Evolutionary conservation across 2,797 vertebrate genomes (phyloP).

Genomic region (Pogonophryne albipinna): DNA sequence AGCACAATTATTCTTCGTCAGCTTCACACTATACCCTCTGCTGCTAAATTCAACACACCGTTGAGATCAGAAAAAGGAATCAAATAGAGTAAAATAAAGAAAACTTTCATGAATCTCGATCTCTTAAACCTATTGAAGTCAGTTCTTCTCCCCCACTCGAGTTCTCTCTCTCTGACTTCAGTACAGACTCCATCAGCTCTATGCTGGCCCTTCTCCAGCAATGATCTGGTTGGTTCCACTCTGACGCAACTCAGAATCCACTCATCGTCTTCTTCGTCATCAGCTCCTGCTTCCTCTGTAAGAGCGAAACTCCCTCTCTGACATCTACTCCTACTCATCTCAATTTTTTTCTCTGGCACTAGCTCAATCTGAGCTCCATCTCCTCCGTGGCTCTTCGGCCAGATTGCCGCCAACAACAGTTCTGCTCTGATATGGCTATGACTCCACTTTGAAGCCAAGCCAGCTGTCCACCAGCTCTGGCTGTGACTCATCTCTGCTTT

Average conservation of each 20-base stretch:
- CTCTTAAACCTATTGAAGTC: conserved; percentile 48
- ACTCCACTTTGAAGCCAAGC: conserved; percentile 47
- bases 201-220: conserved; percentile 73
- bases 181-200: conserved; percentile 63
- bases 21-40: conserved; percentile 33
- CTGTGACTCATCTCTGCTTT: conserved; percentile 58
- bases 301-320: conserved; percentile 68
- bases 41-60: conserved; percentile 50
- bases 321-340: conserved; percentile 75
- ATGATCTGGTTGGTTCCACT: conserved; percentile 80
- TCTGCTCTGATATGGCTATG: conserved; percentile 50
- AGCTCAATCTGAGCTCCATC: conserved; percentile 56
- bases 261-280: conserved; percentile 77
- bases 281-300: conserved; percentile 63
- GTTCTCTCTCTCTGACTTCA: conserved; percentile 62
- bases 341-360: conserved; percentile 41
- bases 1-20: conserved; percentile 52
- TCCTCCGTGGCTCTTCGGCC: conserved; percentile 43
- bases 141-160: conserved; percentile 57
- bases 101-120: conserved; percentile 42
- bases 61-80: conserved; percentile 47
- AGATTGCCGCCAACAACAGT: conserved; percentile 51
- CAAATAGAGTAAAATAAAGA: conserved; percentile 41
- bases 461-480: conserved; percentile 51
- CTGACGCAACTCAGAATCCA: conserved; percentile 77